These are phyloP conservation scores for Pogonocichla stellata DNA, from an alignment of 2,113 vertebrate genomes.

Conservation along the genomic window DNA sequence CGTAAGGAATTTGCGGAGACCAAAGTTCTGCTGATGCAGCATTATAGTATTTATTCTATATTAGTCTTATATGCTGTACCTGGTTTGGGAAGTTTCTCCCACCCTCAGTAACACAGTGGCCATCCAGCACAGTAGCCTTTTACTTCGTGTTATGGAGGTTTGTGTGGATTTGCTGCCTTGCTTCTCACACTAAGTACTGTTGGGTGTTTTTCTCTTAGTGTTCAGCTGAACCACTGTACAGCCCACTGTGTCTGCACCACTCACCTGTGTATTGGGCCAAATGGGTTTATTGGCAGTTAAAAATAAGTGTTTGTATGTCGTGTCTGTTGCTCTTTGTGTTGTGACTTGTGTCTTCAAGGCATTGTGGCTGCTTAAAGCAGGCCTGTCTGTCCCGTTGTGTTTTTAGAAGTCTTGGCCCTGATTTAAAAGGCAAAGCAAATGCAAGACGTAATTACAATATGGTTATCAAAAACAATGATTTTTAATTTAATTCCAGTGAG, in stretches of 20 bases:
- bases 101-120: not conserved
- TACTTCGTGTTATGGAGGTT: not conserved
- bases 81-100: not conserved
- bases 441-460: not conserved
- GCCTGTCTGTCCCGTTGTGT: not conserved
- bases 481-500: not conserved
- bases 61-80: not conserved
- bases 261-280: not conserved
- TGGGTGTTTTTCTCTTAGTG: not conserved
- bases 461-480: not conserved
- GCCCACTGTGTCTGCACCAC: not conserved
- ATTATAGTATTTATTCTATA: not conserved
- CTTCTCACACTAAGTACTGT: not conserved
- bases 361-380: not conserved
- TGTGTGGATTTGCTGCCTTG: not conserved
- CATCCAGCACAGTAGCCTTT: not conserved
- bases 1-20: not conserved
- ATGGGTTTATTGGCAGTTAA: not conserved
- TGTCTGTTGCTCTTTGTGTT: not conserved
- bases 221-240: not conserved
- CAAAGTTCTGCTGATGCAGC: not conserved
- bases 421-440: not conserved
- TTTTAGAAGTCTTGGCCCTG: not conserved
- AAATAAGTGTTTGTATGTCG: not conserved
- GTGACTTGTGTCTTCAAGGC: not conserved